Evolutionary conservation across 2,113 vertebrate species (phyloP), one percentile per base, ranked within the genome.

Genomic region (Numida meleagris): DNA sequence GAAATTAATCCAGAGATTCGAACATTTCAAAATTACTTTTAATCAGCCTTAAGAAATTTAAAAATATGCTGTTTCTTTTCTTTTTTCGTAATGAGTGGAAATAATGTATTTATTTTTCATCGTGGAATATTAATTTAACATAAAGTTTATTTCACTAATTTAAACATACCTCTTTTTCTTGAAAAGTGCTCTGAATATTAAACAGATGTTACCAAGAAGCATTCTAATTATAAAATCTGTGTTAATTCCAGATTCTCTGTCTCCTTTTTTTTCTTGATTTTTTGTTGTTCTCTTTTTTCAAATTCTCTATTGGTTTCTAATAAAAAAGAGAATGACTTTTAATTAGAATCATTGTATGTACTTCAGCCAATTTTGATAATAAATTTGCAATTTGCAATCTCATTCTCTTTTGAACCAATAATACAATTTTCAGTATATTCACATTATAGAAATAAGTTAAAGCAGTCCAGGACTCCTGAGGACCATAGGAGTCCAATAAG

Each of bases 341-440:
- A 14, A 86, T 94, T 95, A 90, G 81, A 96, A 95, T 78, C 76
- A 95, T 95, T 95, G 31, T 81, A 11, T 93, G 73, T 86, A 93
- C 48, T 95, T 9, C 31, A 89, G 61, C 21, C 80, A 95, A 77
- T 95, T 97, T 96, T 97, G 86, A 70, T 94, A 96, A 93, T 97
- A 95, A 59, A 93, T 94, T 97, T 95, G 57, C 68, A 95, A 67
- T 71, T 95, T 95, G 68, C 86, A 95, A 94, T 93, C 43, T 19
- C 53, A 14, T 89, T 78, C 23, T 95, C 46, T 73, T 97, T 97
- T 97, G 76, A 93, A 96, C 72, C 96, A 93, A 96, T 95, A 95
- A 96, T 77, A 97, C 96, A 97, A 97, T 88, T 95, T 78, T 94
- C 94, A 94, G 70, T 93, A 76, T 93, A 92, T 93, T 96, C 61